A percentile compares a stretch with the other conserved stretches of the same genome.
Evolutionary conservation across 92 coral and sea anemone genomes (phyloP).

Genomic region (Epizoanthus fatuus): DNA sequence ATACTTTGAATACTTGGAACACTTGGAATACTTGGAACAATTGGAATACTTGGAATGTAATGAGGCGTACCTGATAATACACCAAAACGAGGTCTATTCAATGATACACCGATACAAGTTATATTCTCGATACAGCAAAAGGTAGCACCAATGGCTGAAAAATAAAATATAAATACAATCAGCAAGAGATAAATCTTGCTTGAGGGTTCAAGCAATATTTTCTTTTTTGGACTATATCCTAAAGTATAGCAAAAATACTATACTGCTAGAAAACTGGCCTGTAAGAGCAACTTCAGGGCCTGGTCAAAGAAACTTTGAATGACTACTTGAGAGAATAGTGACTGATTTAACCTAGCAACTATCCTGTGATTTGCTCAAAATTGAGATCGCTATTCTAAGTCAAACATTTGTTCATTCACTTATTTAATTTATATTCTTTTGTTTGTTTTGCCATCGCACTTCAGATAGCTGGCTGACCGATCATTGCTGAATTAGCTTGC

Average conservation of each 20-base stretch:
- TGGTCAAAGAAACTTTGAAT: conserved; percentile 21
- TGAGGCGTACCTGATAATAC: background rate
- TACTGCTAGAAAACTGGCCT: conserved; percentile 17
- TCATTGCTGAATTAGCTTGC: conserved; percentile 19
- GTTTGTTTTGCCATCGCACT: conserved; percentile 11
- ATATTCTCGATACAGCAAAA: background rate
- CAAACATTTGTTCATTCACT: conserved; percentile 20
- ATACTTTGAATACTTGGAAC: background rate
- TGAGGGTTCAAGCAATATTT: conserved; percentile 7
- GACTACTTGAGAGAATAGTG: conserved; percentile 19
- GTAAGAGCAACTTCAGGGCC: conserved; percentile 14
- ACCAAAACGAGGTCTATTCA: conserved; percentile 5
- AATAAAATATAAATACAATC: conserved; percentile 22
- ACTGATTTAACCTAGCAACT: conserved; percentile 21
- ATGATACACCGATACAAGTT: background rate
- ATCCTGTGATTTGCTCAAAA: conserved; percentile 33
- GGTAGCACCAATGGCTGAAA: conserved; percentile 16
- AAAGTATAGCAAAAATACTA: conserved; percentile 11
- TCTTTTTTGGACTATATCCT: conserved; percentile 17
- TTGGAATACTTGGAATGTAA: conserved; percentile 5
- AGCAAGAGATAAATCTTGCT: conserved; percentile 10
- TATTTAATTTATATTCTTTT: conserved; percentile 13
- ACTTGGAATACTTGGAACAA: background rate
- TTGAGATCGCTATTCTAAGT: conserved; percentile 9
- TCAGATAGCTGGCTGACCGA: conserved; percentile 4